Base-by-base conservation (phyloP, 2,888 invertebrate species). In the Dynastes grantii region DNA sequence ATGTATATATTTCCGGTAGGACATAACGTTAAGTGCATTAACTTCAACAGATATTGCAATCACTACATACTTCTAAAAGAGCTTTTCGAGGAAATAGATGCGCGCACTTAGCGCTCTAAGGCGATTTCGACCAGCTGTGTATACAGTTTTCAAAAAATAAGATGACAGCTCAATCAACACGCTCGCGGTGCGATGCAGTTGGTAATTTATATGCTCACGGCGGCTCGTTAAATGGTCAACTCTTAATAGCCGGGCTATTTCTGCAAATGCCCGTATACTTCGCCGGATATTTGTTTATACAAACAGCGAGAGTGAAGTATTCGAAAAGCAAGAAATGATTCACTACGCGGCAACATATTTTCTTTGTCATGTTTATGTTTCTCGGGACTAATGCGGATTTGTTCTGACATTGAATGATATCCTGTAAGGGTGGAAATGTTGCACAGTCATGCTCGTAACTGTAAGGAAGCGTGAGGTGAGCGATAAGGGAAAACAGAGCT, bases 341-440 rank as follows among this genome's bases (percentile, higher is more conserved):
- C 84, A 86, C 81, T 85, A 82, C 83, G 80, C 45, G 81, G 61
- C 49, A 81, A 83, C 84, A 83, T 84, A 84, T 85, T 84, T 82
- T 84, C 84, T 86, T 85, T 85, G 85, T 86, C 85, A 85, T 85
- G 85, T 85, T 86, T 85, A 83, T 84, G 83, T 81, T 82, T 83
- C 82, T 83, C 80, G 81, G 84, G 84, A 83, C 84, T 83, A 80
- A 82, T 81, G 83, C 83, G 82, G 85, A 86, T 85, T 85, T 85
- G 84, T 83, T 76, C 80, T 81, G 85, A 84, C 85, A 80, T 76
- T 80, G 80, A 81, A 70, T 73, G 68, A 79, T 77, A 55, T 45
- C 45, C 32, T 76, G 16, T 22, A 58, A 58, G 55, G 45, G 45
- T 45, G 45, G 37, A 37, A 45, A 8, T 11, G 8, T 8, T 45